Percentiles rank a stretch among this genome's conserved stretches.
phyloP scores from a whole-genome alignment of 2,797 vertebrate species.

The Crax fasciolata region DNA sequence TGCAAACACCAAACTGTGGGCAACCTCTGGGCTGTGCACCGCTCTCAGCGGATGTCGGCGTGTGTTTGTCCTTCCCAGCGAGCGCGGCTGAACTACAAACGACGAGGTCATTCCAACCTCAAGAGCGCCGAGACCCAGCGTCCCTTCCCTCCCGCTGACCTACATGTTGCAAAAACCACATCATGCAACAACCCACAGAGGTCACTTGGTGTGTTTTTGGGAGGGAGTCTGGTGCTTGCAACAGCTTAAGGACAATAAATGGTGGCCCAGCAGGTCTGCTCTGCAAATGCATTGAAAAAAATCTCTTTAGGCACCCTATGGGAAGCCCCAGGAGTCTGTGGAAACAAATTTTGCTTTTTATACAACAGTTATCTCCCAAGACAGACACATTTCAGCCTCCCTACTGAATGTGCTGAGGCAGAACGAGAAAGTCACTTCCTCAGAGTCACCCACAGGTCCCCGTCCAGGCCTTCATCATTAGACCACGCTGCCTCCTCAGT shows the following conservation, averaged over 20 bases:
- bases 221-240: background rate
- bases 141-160: background rate
- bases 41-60: rapidly evolving
- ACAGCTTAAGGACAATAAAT: background rate
- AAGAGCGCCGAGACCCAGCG: rapidly evolving
- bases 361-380: background rate
- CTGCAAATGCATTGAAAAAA: background rate
- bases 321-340: background rate
- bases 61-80: background rate
- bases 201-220: background rate
- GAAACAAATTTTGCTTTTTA: background rate
- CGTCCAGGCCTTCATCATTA: background rate
- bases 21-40: background rate
- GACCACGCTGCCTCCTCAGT: background rate
- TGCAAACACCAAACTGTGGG: background rate
- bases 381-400: background rate
- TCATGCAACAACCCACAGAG: background rate
- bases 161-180: rapidly evolving
- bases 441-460: conserved; percentile 23
- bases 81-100: background rate
- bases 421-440: conserved; percentile 51
- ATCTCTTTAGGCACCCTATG: rapidly evolving
- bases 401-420: background rate
- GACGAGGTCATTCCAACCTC: background rate
- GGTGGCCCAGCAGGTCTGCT: background rate